phyloP scores from a whole-genome alignment of 2,113 vertebrate species.

The Varanus salvator region DNA sequence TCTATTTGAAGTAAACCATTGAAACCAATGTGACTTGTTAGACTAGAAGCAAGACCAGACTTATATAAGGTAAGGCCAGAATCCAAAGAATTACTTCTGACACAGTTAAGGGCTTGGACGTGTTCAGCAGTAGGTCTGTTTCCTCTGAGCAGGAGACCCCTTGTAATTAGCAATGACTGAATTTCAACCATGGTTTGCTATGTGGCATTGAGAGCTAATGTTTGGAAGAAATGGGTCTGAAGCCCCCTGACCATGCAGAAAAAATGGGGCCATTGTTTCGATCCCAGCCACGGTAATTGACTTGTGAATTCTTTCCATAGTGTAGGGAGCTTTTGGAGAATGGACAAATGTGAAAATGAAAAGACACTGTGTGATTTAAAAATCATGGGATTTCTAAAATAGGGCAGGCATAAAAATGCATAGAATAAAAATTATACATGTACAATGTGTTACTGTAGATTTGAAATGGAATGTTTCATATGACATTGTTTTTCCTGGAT shows the following conservation, averaged over 20 bases:
- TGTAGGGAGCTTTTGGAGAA: not conserved
- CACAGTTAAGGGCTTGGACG: not conserved
- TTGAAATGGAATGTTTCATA: not conserved
- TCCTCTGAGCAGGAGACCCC: not conserved
- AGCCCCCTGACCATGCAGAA: not conserved
- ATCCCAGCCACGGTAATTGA: not conserved
- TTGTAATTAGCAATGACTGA: no score
- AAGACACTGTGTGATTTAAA: not conserved
- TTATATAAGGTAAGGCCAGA: not conserved
- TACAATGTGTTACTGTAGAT: no score
- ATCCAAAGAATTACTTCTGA: not conserved
- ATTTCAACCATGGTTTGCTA: not conserved
- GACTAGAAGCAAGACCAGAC: not conserved
- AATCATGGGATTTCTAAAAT: not conserved
- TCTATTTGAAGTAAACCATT: not conserved
- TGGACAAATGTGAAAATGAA: not conserved
- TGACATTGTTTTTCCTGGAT: slow-evolving; percentile 6
- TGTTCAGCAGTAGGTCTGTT: no score
- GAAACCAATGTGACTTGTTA: not conserved
- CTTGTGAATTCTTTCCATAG: not conserved
- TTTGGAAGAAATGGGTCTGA: not conserved
- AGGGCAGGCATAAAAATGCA: not conserved
- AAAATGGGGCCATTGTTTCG: not conserved
- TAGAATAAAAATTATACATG: not conserved
- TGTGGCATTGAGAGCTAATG: not conserved